A percentile compares a stretch with the other conserved stretches of the same genome.
These are phyloP conservation scores for Erpornis zantholeuca DNA, from an alignment of 2,113 vertebrate genomes.

Conservation along the genomic window DNA sequence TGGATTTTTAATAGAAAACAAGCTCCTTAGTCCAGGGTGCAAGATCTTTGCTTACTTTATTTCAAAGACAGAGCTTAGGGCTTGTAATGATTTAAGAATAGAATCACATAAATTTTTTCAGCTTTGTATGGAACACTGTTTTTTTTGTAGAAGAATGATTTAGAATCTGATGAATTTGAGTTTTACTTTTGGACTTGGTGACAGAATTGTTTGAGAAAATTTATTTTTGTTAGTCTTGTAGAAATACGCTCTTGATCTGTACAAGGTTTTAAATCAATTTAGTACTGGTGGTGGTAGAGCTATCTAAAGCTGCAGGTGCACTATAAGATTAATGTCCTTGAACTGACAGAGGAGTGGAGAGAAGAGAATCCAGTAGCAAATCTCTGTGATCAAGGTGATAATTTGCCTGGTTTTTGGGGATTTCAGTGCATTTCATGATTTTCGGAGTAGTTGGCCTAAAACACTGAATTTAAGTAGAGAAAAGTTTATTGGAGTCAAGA, in stretches of 20 bases:
- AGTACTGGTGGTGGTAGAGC: not conserved
- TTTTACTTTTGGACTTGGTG: not conserved
- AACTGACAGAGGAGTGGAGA: not conserved
- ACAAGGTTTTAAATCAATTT: not conserved
- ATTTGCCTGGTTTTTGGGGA: not conserved
- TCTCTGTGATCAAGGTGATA: not conserved
- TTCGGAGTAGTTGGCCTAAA: not conserved
- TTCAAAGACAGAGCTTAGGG: not conserved
- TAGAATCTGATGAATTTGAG: not conserved
- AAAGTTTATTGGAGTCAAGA: not conserved
- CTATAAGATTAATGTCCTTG: not conserved
- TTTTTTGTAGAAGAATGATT: not conserved
- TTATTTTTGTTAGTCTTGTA: not conserved
- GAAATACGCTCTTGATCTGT: not conserved
- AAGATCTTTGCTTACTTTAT: not conserved
- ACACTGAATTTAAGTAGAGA: not conserved
- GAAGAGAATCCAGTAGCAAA: not conserved
- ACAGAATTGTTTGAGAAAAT: not conserved
- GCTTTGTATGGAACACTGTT: accelerated
- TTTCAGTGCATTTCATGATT: not conserved
- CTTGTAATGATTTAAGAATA: not conserved
- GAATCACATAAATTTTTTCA: not conserved
- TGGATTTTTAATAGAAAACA: not conserved
- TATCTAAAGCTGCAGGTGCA: not conserved
- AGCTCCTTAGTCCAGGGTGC: not conserved